A percentile compares a stretch with the other conserved stretches of the same genome.
Conservation (phyloP, 2,113 vertebrate species). For the Chunga burmeisteri region DNA sequence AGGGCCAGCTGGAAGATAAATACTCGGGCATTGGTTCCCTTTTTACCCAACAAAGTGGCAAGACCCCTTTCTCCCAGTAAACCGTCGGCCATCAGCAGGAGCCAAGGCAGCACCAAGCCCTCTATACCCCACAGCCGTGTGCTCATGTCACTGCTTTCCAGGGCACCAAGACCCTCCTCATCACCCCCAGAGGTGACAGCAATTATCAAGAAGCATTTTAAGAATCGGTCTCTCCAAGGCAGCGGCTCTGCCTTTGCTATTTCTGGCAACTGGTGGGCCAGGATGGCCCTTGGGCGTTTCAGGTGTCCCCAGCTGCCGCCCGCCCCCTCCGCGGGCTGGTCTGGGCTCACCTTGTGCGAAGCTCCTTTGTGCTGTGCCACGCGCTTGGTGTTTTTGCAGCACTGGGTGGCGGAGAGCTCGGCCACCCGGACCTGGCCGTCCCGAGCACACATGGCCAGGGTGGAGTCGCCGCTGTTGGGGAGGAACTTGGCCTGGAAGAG, state of each 20-base stretch:
- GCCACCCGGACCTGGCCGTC: slow-evolving; percentile 94
- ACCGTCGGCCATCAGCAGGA: accelerated
- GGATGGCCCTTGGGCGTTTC: accelerated
- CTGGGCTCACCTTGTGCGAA: slow-evolving; percentile 86
- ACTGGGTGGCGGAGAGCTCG: slow-evolving; percentile 92
- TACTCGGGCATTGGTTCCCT: background rate
- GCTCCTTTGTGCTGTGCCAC: slow-evolving; percentile 97
- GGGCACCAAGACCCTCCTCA: background rate
- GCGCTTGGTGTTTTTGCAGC: slow-evolving; percentile 93
- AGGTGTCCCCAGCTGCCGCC: too few relatives aligned
- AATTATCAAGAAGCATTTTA: too few relatives aligned
- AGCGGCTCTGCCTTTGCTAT: accelerated
- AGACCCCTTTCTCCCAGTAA: background rate
- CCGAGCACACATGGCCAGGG: slow-evolving; percentile 93
- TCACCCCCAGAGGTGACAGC: background rate
- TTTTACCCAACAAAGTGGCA: background rate
- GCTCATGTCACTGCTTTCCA: background rate
- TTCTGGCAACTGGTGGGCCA: background rate
- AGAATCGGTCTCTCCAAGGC: accelerated
- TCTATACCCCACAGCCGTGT: accelerated
- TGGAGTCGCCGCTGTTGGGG: slow-evolving; percentile 94
- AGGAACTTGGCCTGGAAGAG: slow-evolving; percentile 90
- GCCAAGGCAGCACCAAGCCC: background rate
- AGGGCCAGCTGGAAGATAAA: slow-evolving; percentile 85
- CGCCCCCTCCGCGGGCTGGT: background rate